These are phyloP conservation scores for Stigmatopora argus DNA, from an alignment of 2,113 vertebrate species.

Conservation along the genomic window DNA sequence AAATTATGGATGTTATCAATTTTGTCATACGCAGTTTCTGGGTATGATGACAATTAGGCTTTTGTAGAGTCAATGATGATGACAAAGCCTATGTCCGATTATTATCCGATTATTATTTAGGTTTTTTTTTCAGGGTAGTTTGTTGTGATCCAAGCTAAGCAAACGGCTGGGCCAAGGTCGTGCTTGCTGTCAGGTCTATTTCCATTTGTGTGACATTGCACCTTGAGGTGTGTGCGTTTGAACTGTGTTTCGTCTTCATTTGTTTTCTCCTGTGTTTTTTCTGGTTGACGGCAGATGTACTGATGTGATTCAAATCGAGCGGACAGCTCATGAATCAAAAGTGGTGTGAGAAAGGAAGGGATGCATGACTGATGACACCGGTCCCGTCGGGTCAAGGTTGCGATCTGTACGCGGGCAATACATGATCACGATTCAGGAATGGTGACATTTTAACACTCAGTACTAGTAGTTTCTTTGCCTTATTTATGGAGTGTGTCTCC, in stretches of 20 bases:
- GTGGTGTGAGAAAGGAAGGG: slow-evolving; percentile 3
- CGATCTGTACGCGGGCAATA: neutral
- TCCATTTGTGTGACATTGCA: neutral
- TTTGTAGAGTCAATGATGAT: too few species aligned
- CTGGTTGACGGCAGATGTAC: slow-evolving; percentile 26
- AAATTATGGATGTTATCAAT: too few species aligned
- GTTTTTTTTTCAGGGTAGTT: neutral
- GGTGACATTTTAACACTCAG: too few species aligned
- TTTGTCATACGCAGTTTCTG: too few species aligned
- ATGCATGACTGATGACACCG: neutral
- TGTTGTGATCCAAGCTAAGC: neutral
- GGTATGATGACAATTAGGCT: too few species aligned
- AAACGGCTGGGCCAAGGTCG: neutral
- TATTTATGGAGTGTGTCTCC: too few species aligned
- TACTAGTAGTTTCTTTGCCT: too few species aligned
- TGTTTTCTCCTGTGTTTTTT: slow-evolving; percentile 27
- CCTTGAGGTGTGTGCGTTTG: slow-evolving; percentile 8
- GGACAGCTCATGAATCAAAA: slow-evolving; percentile 49
- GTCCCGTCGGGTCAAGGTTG: neutral
- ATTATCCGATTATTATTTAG: neutral
- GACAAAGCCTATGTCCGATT: too few species aligned
- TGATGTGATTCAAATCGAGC: slow-evolving; percentile 28
- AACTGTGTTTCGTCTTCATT: slow-evolving; percentile 8
- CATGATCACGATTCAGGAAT: too few species aligned
- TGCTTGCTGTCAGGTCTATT: slow-evolving; percentile 11